Evolutionary conservation across 1,140 invertebrate species (phyloP).

Genomic region (Carcinoscorpius rotundicauda): DNA sequence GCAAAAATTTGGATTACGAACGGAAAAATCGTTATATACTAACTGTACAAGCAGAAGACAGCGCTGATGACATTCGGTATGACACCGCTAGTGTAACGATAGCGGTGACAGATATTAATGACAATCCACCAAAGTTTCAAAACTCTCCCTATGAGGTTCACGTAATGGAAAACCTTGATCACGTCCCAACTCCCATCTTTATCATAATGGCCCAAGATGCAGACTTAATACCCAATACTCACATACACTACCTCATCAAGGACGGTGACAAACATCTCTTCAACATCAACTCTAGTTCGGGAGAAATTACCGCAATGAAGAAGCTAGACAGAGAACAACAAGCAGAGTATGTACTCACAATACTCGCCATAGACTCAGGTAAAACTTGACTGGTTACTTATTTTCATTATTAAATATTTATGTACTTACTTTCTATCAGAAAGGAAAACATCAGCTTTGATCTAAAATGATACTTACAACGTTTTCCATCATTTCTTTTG

Average conservation of each 20-base stretch:
- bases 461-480: no score
- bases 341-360: constrained; percentile 58
- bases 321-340: constrained; percentile 71
- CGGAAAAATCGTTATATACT: constrained; percentile 68
- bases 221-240: constrained; percentile 78
- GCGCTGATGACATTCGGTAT: constrained; percentile 40
- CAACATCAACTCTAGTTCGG: constrained; percentile 69
- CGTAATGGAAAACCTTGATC: constrained; percentile 62
- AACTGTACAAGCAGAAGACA: constrained; percentile 69
- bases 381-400: neutral
- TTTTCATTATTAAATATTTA: no score
- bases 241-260: constrained; percentile 80
- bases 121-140: constrained; percentile 82
- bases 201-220: constrained; percentile 75
- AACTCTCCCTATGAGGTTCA: constrained; percentile 81
- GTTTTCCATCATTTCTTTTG: no score
- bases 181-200: constrained; percentile 41
- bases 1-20: constrained; percentile 85
- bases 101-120: constrained; percentile 78
- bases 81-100: constrained; percentile 55
- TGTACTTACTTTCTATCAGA: no score
- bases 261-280: constrained; percentile 76
- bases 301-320: constrained; percentile 65
- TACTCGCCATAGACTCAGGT: constrained; percentile 81
- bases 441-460: no score